Evolutionary conservation across 2,888 invertebrate genomes (phyloP).

Genomic region (Drosophila meridionalis): DNA sequence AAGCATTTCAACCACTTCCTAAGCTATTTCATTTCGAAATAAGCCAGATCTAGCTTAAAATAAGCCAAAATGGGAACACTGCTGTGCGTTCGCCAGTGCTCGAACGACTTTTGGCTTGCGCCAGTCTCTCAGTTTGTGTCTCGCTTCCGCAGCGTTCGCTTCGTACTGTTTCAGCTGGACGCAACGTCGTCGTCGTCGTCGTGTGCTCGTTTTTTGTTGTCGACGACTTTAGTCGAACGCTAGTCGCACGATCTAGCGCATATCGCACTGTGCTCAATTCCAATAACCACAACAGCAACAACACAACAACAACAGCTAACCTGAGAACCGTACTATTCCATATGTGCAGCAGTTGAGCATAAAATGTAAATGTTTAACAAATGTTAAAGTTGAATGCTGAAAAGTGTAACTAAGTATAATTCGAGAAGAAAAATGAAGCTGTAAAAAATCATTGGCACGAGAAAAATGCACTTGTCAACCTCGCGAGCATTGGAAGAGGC

Average conservation of each 20-base stretch:
- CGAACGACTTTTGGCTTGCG: conserved; percentile 41
- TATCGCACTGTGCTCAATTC: conserved; percentile 59
- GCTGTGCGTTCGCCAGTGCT: conserved; percentile 17
- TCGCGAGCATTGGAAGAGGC: conserved; percentile 20
- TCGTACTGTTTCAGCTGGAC: conserved; percentile 13
- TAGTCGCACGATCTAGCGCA: conserved; percentile 70
- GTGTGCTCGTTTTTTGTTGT: conserved; percentile 28
- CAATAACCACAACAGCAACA: conserved; percentile 29
- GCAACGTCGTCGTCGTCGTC: conserved; percentile 26
- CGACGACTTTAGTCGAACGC: conserved; percentile 32
- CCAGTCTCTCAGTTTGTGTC: conserved; percentile 43
- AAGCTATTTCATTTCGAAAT: too few species aligned
- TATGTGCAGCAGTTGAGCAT: conserved; percentile 63
- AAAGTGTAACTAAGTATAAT: conserved; percentile 16
- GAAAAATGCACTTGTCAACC: conserved; percentile 58
- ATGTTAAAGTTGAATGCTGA: conserved; percentile 15
- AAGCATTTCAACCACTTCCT: too few species aligned
- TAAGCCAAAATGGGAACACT: too few species aligned
- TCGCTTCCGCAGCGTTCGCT: conserved; percentile 48
- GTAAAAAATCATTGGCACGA: conserved; percentile 43
- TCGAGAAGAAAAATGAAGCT: conserved; percentile 11
- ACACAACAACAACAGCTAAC: conserved; percentile 31
- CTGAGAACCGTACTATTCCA: conserved; percentile 44
- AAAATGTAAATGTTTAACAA: conserved; percentile 44
- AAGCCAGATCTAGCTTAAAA: too few species aligned